A percentile compares a stretch with the other conserved stretches of the same genome.
These are phyloP conservation scores for Acleris literana DNA, from an alignment of 2,888 invertebrate species.

Conservation along the genomic window DNA sequence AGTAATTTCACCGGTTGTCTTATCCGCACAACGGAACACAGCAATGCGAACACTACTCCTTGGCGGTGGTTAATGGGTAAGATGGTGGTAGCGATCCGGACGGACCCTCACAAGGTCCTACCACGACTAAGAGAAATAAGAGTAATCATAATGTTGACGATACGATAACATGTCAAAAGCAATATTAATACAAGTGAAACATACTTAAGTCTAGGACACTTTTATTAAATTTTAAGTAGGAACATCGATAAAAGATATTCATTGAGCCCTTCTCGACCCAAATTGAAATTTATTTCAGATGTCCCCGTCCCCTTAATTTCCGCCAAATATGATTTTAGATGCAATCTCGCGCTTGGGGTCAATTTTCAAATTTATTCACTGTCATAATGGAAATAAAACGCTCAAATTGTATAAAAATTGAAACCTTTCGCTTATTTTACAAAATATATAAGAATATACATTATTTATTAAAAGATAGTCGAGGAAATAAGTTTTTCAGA, in stretches of 20 bases:
- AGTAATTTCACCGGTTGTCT: too few species aligned
- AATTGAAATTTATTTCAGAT: slow-evolving; percentile 77
- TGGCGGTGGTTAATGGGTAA: too few species aligned
- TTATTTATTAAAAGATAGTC: slow-evolving; percentile 15
- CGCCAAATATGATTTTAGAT: slow-evolving; percentile 76
- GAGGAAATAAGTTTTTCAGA: slow-evolving; percentile 9
- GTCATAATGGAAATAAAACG: slow-evolving; percentile 15
- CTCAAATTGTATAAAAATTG: neutral
- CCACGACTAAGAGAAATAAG: too few species aligned
- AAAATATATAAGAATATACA: neutral
- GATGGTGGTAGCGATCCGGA: too few species aligned
- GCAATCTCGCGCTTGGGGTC: slow-evolving; percentile 72
- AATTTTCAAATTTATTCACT: slow-evolving; percentile 53
- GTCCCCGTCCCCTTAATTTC: slow-evolving; percentile 74
- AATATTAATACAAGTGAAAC: slow-evolving; percentile 13
- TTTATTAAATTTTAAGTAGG: slow-evolving; percentile 29
- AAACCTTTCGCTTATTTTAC: neutral
- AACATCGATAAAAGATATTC: slow-evolving; percentile 38
- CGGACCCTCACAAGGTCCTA: too few species aligned
- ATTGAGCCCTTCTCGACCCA: slow-evolving; percentile 64
- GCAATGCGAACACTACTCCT: too few species aligned
- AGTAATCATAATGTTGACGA: too few species aligned
- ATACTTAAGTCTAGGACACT: slow-evolving; percentile 34
- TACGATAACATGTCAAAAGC: too few species aligned
- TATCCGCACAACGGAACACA: too few species aligned